Base-by-base conservation (phyloP, 2,797 vertebrate genomes). In the Pangasius krempfi region DNA sequence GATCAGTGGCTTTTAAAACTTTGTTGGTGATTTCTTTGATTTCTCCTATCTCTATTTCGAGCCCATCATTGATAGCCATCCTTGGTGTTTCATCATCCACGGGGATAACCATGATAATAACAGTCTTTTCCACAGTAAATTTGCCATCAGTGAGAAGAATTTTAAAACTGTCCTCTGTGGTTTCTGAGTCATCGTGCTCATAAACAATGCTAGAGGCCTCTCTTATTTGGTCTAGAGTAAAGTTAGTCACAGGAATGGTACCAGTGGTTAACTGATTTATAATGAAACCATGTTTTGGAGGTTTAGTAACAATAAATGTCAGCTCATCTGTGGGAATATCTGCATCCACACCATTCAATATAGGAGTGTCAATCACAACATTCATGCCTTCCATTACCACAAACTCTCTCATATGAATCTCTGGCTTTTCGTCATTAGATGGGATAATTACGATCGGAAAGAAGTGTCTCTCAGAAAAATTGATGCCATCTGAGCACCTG, bases 301-400 rank as follows among this genome's bases (percentile, higher is more conserved):
- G 95, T 76, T 93, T 97, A 72, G 94, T 95, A 90, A 99, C 95
- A 37, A 96, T 95, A 90, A 99, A 99, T 0, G 89, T 96, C 89
- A 99, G 94, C 50, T 95, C 94, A 93, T 98, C 97, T 0, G 93
- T 80, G 54, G 98, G 98, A 60, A 98, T 16, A 81, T 99, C 98
- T 0, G 94, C 95, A 94, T 99, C 98, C 0, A 95, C 97, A 0
- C 97, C 98, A 0, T 97, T 98, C 92, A 99, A 95, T 91, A 99
- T 97, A 50, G 98, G 98, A 0, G 97, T 98, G 92, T 99, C 97
- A 0, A 99, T 96, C 88, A 98, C 97, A 85, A 99, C 95, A 91
- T 98, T 99, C 98, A 98, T 98, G 90, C 98, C 98, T 93, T 99
- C 98, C 98, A 98, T 98, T 89, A 99, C 98, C 70, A 99, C 96